Conservation (phyloP, 2,797 vertebrate genomes). For the Iguana delicatissima region DNA sequence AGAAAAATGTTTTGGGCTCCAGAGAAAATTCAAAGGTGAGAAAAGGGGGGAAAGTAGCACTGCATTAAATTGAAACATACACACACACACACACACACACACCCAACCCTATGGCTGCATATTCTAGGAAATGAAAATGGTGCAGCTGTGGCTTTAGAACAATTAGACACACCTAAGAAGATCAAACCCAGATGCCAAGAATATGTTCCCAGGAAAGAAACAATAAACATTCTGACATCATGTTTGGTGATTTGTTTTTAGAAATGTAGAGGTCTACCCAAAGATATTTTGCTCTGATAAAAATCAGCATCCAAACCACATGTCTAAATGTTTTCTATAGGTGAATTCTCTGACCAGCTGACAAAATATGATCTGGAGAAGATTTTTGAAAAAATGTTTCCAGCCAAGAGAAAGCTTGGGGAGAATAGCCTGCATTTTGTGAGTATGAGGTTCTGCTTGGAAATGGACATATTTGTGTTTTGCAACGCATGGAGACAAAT, state of each 20-base stretch:
- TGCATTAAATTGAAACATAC: conserved; percentile 38
- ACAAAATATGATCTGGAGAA: conserved; percentile 68
- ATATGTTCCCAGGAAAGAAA: conserved; percentile 76
- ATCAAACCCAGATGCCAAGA: conserved; percentile 71
- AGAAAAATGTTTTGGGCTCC: conserved; percentile 62
- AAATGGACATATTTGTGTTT: conserved; percentile 50
- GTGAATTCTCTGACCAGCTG: conserved; percentile 62
- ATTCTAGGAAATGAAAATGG: conserved; percentile 64
- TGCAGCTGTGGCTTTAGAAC: conserved; percentile 70
- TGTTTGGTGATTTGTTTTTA: conserved; percentile 69
- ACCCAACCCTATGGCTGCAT: background rate
- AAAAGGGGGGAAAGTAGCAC: conserved; percentile 59
- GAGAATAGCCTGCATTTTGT: background rate
- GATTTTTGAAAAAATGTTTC: conserved; percentile 49
- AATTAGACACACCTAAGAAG: conserved; percentile 77
- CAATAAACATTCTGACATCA: conserved; percentile 74
- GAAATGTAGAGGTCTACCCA: conserved; percentile 62
- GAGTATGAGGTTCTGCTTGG: conserved; percentile 48
- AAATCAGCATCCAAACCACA: conserved; percentile 61
- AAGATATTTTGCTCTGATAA: conserved; percentile 71
- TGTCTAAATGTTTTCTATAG: conserved; percentile 60
- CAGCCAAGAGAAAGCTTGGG: conserved; percentile 8
- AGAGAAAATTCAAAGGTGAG: conserved; percentile 69
- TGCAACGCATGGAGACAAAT: background rate
- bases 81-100: too few relatives aligned